Percentiles rank a stretch among this genome's conserved stretches.
phyloP scores from a whole-genome alignment of 2,888 invertebrate species.

The Pristionchus mayeri region DNA sequence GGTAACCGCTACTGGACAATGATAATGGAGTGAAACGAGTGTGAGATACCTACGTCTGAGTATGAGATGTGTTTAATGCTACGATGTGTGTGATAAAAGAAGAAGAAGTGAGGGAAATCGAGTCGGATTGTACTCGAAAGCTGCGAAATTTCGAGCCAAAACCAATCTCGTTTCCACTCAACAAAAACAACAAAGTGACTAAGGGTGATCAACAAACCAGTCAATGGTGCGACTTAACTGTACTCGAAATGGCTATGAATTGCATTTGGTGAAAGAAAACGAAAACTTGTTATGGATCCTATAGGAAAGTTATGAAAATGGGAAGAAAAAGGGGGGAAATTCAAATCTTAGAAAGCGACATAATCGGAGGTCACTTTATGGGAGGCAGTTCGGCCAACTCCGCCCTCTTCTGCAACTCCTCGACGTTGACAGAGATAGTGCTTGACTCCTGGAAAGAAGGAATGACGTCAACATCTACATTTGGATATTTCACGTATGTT shows the following conservation, averaged over 20 bases:
- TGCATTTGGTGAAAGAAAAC: neutral
- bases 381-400: neutral
- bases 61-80: slow-evolving; percentile 37
- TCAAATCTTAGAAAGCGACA: slow-evolving; percentile 36
- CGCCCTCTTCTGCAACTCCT: slow-evolving; percentile 25
- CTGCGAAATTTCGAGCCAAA: slow-evolving; percentile 30
- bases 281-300: slow-evolving; percentile 25
- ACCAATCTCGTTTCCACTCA: neutral
- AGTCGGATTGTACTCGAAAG: neutral
- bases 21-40: neutral
- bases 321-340: neutral
- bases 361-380: slow-evolving; percentile 47
- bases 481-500: neutral
- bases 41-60: slow-evolving; percentile 41
- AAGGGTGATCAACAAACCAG: slow-evolving; percentile 20
- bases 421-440: slow-evolving; percentile 22
- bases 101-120: neutral
- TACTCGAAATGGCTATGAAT: slow-evolving; percentile 23
- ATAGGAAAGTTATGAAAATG: neutral
- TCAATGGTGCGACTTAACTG: neutral
- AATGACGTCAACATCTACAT: too few relatives aligned
- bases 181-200: slow-evolving; percentile 22
- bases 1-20: slow-evolving; percentile 10
- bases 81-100: neutral
- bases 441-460: neutral